These are phyloP conservation scores for Bungarus multicinctus DNA, from an alignment of 2,113 vertebrate species.

Conservation along the genomic window DNA sequence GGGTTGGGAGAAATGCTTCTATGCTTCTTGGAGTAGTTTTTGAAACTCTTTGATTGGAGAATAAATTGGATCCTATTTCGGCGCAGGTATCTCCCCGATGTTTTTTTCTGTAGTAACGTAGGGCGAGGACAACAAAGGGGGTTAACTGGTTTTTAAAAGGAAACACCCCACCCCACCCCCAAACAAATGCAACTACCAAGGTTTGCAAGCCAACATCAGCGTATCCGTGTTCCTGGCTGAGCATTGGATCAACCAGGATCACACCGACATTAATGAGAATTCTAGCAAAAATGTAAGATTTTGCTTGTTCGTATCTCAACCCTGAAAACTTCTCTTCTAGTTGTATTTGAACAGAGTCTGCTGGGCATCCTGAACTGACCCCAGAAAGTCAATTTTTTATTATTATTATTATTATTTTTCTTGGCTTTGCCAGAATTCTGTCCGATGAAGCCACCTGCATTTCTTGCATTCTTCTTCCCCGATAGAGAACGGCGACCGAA, in stretches of 20 bases:
- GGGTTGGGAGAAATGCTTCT: constrained; percentile 39
- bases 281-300: background rate
- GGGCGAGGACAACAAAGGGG: constrained; percentile 41
- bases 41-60: constrained; percentile 57
- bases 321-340: constrained; percentile 27
- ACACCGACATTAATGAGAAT: constrained; percentile 7
- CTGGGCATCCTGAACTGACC: too few species aligned
- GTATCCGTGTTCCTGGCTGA: constrained; percentile 39
- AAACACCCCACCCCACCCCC: background rate
- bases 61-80: constrained; percentile 64
- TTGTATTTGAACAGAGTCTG: background rate
- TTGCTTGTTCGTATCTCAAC: constrained; percentile 51
- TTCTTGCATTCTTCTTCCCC: background rate
- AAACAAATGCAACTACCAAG: too few species aligned
- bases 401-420: too few species aligned
- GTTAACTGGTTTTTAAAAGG: constrained; percentile 29
- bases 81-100: constrained; percentile 58
- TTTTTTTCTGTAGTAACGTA: constrained; percentile 36
- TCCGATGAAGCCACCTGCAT: background rate
- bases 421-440: constrained; percentile 23
- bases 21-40: constrained; percentile 57
- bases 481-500: constrained; percentile 55
- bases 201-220: background rate
- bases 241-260: constrained; percentile 9
- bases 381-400: background rate